Evolutionary conservation across 1,140 invertebrate species (phyloP), one percentile per base, ranked within the genome.

Genomic region (Drosophila mojavensis): DNA sequence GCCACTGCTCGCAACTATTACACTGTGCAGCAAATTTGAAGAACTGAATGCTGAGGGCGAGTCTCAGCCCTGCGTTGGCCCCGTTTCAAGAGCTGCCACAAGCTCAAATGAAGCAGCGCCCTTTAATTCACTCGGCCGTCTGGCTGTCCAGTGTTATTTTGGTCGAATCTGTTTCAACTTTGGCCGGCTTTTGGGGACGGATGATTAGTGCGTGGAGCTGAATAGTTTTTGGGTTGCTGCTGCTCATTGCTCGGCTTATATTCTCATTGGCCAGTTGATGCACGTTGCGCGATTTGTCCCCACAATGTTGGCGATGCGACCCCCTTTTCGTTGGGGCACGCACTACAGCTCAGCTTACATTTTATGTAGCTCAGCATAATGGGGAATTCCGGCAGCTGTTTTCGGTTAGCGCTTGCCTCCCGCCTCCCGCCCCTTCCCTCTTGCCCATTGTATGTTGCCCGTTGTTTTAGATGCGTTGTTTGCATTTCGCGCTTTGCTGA

Each of bases 211-310:
- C 60, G 71, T 54, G 54, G 39, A 53, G 75, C 75, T 82, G 70
- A 60, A 69, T 75, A 71, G 69, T 69, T 61, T 66, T 54, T 47
- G 64, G 41, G 15, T 2, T 30, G 28, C 15, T 33, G 26, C 41
- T 33, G 10, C 41, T 5, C 28, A 39, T 6, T 28, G 11, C 43
- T 68, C 63, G 59, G 74, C 67, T 89, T 82, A 84, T 74, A 78
- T 89, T 78, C 84, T 84, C 84, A 89, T 89, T 89, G 89, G 84
- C 54, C 70, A 89, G 80, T 89, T 81, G 79, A 72, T 84, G 79
- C 84, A 89, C 84, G 85, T 81, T 63, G 71, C 75, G 78, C 65
- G 79, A 68, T 83, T 83, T 88, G 68, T 82, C 72, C 58, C 59
- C 83, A 83, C 79, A 85, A 81, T 83, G 81, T 83, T 77, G 39